A percentile compares a stretch with the other conserved stretches of the same genome.
Evolutionary conservation across 1,140 invertebrate species (phyloP).

Genomic region (Oscheius sp.): DNA sequence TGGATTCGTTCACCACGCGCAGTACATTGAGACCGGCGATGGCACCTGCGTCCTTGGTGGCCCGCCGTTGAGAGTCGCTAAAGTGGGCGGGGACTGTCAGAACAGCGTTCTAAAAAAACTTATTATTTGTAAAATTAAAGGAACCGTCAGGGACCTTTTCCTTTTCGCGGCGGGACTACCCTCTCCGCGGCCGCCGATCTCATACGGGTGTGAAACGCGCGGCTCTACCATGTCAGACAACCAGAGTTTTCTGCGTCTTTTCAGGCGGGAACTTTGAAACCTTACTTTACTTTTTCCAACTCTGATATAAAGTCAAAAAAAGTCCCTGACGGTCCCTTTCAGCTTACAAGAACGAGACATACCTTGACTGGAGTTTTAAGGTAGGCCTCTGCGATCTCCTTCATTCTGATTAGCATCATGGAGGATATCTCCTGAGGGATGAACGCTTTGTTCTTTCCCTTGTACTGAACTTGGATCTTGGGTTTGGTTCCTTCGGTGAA

Average conservation of each 20-base stretch:
- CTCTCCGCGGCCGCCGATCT: background rate
- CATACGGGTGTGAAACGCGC: too few species aligned
- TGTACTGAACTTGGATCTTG: constrained; percentile 67
- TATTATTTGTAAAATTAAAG: too few species aligned
- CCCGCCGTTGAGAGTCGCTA: constrained; percentile 73
- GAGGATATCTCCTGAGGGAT: constrained; percentile 85
- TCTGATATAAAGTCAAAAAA: too few species aligned
- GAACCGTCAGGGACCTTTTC: too few species aligned
- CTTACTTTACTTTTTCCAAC: background rate
- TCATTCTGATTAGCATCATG: constrained; percentile 73
- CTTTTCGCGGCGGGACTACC: background rate
- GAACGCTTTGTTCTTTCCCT: constrained; percentile 82
- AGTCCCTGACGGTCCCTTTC: too few species aligned
- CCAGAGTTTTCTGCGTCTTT: too few species aligned
- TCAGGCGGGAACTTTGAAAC: too few species aligned
- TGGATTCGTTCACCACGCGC: constrained; percentile 78
- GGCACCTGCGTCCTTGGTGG: constrained; percentile 74
- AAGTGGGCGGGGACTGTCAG: constrained; percentile 66
- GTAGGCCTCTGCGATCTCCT: constrained; percentile 72
- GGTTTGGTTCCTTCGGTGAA: constrained; percentile 43
- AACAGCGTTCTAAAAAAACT: constrained; percentile 49
- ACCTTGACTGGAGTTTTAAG: constrained; percentile 69
- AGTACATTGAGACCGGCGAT: constrained; percentile 68
- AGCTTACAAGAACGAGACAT: too few species aligned
- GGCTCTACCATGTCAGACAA: too few species aligned